Base-by-base conservation (phyloP, 2,888 invertebrate species). In the Seira sanloemensis region DNA sequence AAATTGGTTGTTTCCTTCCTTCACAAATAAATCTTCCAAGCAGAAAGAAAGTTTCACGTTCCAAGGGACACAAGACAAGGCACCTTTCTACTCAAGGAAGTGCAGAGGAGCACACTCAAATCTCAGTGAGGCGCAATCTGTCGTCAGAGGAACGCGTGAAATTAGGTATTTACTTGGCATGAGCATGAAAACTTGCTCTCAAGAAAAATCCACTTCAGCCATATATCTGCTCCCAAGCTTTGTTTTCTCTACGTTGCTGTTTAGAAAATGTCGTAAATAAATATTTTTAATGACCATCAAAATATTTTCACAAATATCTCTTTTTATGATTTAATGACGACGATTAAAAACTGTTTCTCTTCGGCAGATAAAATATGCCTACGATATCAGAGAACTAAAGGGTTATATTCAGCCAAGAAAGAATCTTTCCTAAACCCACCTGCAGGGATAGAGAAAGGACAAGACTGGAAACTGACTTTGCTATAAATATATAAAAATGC, bases 21-120 rank as follows among this genome's bases (percentile, higher is more conserved):
- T 4, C 2, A n/a, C 58, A 37, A 37, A 58, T 58, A 58, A 58
- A 58, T 58, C 58, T 58, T 58, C 58, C 58, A 58, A 12, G 58
- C 58, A 58, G 5, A n/a, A 58, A 58, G 58, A 58, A 58, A 58
- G 58, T 58, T 9, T 58, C 58, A 12, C 58, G 58, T 58, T 58
- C n/a, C 58, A 58, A 5, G 18, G 58, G 12, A n/a, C 58, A 37
- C 37, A 9, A 12, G 12, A 37, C 37, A 37, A 37, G 7, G 5
- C n/a, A 58, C n/a, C 7, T 12, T 37, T 9, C 58, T 16, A 58
- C 2, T 58, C 58, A 58, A 58, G 18, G 58, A 58, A 58, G 58
- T 58, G n/a, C 5, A 37, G 16, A 58, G n/a, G n/a, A 58, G n/a
- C 58, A n/a, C n/a, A n/a, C n/a, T n/a, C n/a, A n/a, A n/a, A n/a